phyloP scores from a whole-genome alignment of 2,113 vertebrate genomes.

The Pithys albifrons region DNA sequence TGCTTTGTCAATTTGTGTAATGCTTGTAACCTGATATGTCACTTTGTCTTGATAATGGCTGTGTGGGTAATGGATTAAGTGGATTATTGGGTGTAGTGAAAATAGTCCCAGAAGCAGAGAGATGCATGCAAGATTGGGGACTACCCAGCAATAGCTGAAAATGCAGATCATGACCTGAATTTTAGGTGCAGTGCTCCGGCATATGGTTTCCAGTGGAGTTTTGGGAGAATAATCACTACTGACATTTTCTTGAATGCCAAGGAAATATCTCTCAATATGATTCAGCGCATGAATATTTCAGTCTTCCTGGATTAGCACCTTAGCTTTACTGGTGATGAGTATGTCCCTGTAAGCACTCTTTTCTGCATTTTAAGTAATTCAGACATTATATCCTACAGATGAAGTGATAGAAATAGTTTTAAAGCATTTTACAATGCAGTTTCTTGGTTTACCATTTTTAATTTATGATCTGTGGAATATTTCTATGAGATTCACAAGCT shows the following conservation, averaged over 20 bases:
- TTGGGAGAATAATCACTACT: neutral
- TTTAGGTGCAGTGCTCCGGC: neutral
- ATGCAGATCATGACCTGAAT: neutral
- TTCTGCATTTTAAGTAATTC: neutral
- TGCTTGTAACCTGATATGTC: neutral
- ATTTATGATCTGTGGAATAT: neutral
- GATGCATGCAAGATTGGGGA: neutral
- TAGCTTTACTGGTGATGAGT: neutral
- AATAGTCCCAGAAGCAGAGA: neutral
- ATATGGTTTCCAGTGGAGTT: neutral
- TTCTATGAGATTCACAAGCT: neutral
- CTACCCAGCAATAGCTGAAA: neutral
- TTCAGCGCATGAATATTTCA: neutral
- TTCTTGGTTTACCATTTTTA: neutral
- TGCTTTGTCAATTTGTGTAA: conserved; percentile 12
- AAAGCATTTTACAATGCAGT: neutral
- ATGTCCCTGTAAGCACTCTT: neutral
- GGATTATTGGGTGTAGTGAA: neutral
- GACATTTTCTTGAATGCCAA: neutral
- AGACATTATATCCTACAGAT: neutral
- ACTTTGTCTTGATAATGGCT: conserved; percentile 36
- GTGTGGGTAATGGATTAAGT: conserved; percentile 27
- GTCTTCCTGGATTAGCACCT: neutral
- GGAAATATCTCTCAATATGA: neutral
- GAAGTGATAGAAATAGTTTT: neutral